A percentile compares a stretch with the other conserved stretches of the same genome.
These are phyloP conservation scores for Escarpia spicata DNA, from an alignment of 2,888 invertebrate genomes.

Conservation along the genomic window DNA sequence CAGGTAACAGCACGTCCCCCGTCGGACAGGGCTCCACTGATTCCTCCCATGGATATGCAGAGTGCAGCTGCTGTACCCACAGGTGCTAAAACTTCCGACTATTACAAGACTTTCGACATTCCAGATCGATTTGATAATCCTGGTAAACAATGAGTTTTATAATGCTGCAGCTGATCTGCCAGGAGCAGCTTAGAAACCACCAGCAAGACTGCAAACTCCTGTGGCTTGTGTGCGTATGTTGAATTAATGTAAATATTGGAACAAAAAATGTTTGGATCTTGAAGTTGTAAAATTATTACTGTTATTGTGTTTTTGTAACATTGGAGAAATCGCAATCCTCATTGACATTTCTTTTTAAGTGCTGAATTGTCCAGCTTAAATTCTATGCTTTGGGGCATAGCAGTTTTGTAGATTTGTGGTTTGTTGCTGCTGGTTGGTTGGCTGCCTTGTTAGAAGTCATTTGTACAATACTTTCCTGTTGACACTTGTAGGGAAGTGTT, in stretches of 20 bases:
- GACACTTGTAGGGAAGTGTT: conserved; percentile 26
- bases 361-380: neutral
- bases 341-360: neutral
- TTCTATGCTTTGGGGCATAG: neutral
- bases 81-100: conserved; percentile 60
- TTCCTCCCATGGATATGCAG: neutral
- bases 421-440: conserved; percentile 4
- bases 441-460: neutral
- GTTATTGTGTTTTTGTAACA: neutral
- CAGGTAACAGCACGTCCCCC: neutral
- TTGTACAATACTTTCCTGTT: neutral
- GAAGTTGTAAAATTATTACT: neutral
- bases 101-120: conserved; percentile 57
- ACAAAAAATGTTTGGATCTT: neutral
- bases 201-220: neutral
- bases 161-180: neutral
- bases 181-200: neutral
- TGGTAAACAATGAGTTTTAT: conserved; percentile 46
- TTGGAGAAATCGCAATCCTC: neutral
- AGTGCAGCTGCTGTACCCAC: conserved; percentile 34
- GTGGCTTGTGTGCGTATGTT: neutral
- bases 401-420: neutral
- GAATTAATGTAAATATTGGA: neutral
- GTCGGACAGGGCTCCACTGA: neutral
- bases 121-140: conserved; percentile 64